phyloP scores from a whole-genome alignment of 2,797 vertebrate species.

The Microchirus variegatus region DNA sequence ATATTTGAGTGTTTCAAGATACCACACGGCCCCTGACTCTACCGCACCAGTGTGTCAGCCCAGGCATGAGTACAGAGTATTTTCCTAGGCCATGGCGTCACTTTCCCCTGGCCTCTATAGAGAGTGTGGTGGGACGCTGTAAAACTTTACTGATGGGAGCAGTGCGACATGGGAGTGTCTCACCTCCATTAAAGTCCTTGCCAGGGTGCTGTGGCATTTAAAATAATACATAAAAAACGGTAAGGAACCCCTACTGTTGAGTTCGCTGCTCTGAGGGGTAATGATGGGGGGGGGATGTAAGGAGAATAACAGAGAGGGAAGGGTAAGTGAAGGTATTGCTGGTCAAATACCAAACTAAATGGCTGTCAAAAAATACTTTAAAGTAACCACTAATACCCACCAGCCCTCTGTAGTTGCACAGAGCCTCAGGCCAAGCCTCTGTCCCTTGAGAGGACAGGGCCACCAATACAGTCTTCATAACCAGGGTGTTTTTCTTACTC shows the following conservation, averaged over 20 bases:
- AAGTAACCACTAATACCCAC: constrained; percentile 70
- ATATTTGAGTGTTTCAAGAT: constrained; percentile 53
- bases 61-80: constrained; percentile 69
- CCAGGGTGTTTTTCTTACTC: constrained; percentile 74
- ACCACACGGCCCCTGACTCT: constrained; percentile 48
- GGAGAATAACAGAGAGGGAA: constrained; percentile 34
- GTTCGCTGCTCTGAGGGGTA: constrained; percentile 41
- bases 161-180: constrained; percentile 79
- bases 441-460: constrained; percentile 63
- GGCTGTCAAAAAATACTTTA: constrained; percentile 66
- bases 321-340: constrained; percentile 49
- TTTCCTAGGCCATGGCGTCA: constrained; percentile 76
- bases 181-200: constrained; percentile 79
- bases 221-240: constrained; percentile 73
- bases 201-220: constrained; percentile 76
- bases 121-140: constrained; percentile 76
- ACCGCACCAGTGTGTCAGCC: constrained; percentile 47
- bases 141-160: constrained; percentile 81
- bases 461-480: constrained; percentile 76
- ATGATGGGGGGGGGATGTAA: constrained; percentile 23
- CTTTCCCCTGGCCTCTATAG: constrained; percentile 70
- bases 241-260: constrained; percentile 63
- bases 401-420: constrained; percentile 53
- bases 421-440: constrained; percentile 66
- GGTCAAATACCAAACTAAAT: constrained; percentile 66